Evolutionary conservation across 2,797 vertebrate genomes (phyloP), one percentile per base, ranked within the genome.

Genomic region (Sebastes trivittatus): DNA sequence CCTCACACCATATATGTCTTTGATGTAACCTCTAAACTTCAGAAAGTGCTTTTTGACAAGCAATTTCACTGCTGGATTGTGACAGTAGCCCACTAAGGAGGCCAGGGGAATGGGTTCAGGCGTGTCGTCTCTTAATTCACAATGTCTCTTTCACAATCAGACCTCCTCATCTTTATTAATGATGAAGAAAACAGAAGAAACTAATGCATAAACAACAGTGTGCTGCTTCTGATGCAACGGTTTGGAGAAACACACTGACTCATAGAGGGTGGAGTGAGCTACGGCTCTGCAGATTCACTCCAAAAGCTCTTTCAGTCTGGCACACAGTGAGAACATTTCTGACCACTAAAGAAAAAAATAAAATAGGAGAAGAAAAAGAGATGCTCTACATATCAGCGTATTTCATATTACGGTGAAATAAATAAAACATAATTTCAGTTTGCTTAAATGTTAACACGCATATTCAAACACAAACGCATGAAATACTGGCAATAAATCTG

Each of bases 151-250:
- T 32, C 42, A 63, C 75, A 69, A 82, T 75, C 73, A 74, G 2
- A 67, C 61, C 38, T 56, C 58, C 74, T 87, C 82, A 87, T 89
- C 84, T 75, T 86, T 88, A 87, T 89, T 88, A 81, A 88, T 75
- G 74, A 78, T 7, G 23, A 63, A 32, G 34, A 77, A 75, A 81
- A 68, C 36, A 69, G 36, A 64, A 55, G 29, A 54, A 60, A 32
- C 72, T 60, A 52, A 87, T 75, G 83, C 89, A 88, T 84, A 87
- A 81, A 85, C 73, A 91, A 79, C 75, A 81, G 49, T 77, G 16
- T 67, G 16, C 61, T 62, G 42, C 32, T 87, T 68, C 52, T 49
- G 79, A 77, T 84, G 87, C 79, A 30, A 18, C 11, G 61, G 23
- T 79, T 89, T 27, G 80, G 76, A 60, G 63, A 36, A 16, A 38